Evolutionary conservation across 2,888 invertebrate species (phyloP).

Genomic region (Hypercompe scribonia): DNA sequence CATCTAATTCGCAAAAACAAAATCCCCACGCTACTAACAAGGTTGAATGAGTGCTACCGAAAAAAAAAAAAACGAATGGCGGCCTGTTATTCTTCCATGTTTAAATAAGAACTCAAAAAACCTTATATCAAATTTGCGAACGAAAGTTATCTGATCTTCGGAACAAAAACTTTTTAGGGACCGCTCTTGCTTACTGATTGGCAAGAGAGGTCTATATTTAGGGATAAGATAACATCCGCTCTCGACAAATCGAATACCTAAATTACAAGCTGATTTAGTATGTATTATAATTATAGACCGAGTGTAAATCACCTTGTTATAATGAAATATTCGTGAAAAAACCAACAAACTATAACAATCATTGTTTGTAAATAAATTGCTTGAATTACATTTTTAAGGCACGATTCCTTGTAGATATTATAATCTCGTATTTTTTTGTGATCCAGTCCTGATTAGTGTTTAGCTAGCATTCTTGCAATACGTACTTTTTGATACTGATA

Average conservation of each 20-base stretch:
- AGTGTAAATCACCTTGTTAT: not conserved
- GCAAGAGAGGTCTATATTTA: constrained; percentile 73
- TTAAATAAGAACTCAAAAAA: constrained; percentile 67
- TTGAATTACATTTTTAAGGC: not conserved
- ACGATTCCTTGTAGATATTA: not conserved
- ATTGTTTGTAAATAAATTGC: not conserved
- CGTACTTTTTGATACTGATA: not conserved
- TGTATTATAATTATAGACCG: not conserved
- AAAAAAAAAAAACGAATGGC: constrained; percentile 44
- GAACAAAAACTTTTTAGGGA: constrained; percentile 72
- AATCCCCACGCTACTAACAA: constrained; percentile 20
- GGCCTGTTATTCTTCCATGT: constrained; percentile 32
- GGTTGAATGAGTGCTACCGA: constrained; percentile 31
- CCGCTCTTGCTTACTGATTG: constrained; percentile 66
- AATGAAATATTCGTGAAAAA: not conserved
- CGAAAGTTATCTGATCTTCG: constrained; percentile 77
- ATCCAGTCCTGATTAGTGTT: not conserved
- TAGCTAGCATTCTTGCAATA: too few species aligned
- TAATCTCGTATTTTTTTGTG: not conserved
- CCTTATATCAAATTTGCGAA: constrained; percentile 67
- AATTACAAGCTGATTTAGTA: constrained; percentile 2
- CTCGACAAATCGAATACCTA: constrained; percentile 42
- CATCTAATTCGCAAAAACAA: constrained; percentile 20
- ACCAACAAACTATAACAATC: not conserved
- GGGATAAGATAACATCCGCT: constrained; percentile 45